Base-by-base conservation (phyloP, 2,888 invertebrate species). In the Campopleginae sp. region DNA sequence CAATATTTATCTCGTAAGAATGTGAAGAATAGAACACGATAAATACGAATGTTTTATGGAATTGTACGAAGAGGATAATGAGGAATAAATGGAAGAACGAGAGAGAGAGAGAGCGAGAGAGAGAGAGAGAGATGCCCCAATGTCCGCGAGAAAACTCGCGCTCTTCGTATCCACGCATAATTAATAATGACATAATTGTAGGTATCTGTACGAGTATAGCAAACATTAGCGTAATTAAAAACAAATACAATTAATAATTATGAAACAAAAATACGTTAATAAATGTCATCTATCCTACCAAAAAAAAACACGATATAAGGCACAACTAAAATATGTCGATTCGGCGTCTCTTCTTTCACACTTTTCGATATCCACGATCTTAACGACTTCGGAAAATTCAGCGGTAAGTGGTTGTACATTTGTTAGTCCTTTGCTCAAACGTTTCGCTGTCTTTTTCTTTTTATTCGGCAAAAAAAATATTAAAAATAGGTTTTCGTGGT, bases 121-220 rank as follows among this genome's bases (percentile, higher is more conserved):
- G 54, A 51, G 48, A 61, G 51, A 65, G 63, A 46, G 44, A 72
- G 31, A 70, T 63, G 71, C 31, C 75, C 75, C 44, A 90, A 87
- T 88, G 88, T 89, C 90, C 89, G 90, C 89, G 87, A 88, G 27
- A 89, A 71, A 51, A 72, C 87, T 90, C 91, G 91, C 91, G 82
- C 61, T 85, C 93, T 92, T 91, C 90, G 91, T 90, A 93, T 91
- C 92, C 92, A 91, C 92, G 92, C 93, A 93, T 93, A 92, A 93
- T 93, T 93, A 93, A 80, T 80, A 72, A 93, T 91, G 91, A 92
- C 91, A 92, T 93, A 93, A 93, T 93, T 92, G 91, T 93, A 93
- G 92, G 92, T 92, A 93, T 91, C 91, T 92, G 91, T 93, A 93
- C 91, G 89, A 93, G 86, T 92, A 92, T 93, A 93, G 92, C 88